These are phyloP conservation scores for Ceramica pisi DNA, from an alignment of 2,888 invertebrate genomes.

Conservation along the genomic window DNA sequence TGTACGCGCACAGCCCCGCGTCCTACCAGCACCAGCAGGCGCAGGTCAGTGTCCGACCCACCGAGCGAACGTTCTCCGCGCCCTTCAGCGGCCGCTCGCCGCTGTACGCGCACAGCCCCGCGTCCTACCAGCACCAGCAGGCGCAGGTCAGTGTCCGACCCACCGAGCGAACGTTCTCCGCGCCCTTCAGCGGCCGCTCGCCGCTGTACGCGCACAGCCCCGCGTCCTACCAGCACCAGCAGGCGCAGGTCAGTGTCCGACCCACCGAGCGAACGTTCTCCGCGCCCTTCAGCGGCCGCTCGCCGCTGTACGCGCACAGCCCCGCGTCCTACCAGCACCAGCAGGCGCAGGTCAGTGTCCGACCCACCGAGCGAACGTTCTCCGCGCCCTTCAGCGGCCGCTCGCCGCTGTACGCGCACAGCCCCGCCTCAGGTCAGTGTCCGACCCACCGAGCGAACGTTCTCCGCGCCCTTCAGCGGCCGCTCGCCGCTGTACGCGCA, in stretches of 20 bases:
- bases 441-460: too few relatives aligned
- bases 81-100: slow-evolving; percentile 73
- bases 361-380: too few relatives aligned
- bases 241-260: too few relatives aligned
- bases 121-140: slow-evolving; percentile 75
- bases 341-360: slow-evolving; percentile 24
- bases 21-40: too few relatives aligned
- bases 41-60: too few relatives aligned
- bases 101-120: slow-evolving; percentile 79
- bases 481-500: slow-evolving; percentile 74
- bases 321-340: slow-evolving; percentile 77
- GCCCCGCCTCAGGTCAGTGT: too few relatives aligned
- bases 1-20: too few relatives aligned
- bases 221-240: slow-evolving; percentile 75
- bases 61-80: too few relatives aligned
- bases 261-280: too few relatives aligned
- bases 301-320: slow-evolving; percentile 80
- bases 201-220: slow-evolving; percentile 81
- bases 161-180: too few relatives aligned
- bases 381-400: too few relatives aligned
- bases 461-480: slow-evolving; percentile 73
- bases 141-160: slow-evolving; percentile 62
- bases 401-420: too few relatives aligned
- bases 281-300: slow-evolving; percentile 79
- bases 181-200: slow-evolving; percentile 79